Evolutionary conservation across 2,113 vertebrate species (phyloP).

Genomic region (Chrysemys picta): DNA sequence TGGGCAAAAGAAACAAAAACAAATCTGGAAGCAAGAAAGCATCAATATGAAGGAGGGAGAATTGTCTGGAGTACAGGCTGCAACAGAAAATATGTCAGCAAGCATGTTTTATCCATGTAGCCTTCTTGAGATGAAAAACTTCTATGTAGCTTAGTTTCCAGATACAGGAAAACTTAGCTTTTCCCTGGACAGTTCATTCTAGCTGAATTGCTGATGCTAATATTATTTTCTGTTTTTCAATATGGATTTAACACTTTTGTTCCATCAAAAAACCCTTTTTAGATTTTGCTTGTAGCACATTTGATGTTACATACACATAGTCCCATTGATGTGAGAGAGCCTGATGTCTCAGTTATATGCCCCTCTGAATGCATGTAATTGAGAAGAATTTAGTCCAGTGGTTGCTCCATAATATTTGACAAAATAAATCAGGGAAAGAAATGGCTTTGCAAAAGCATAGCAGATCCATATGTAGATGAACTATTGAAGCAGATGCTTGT

Average conservation of each 20-base stretch:
- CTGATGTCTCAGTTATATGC: not conserved
- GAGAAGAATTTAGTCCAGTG: not conserved
- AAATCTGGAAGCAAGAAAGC: not conserved
- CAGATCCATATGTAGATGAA: not conserved
- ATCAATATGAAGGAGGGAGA: not conserved
- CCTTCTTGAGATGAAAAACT: not conserved
- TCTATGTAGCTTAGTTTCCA: not conserved
- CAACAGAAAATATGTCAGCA: not conserved
- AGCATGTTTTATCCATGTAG: accelerated
- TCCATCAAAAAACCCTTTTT: too few relatives aligned
- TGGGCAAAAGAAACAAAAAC: not conserved
- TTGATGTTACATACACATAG: not conserved
- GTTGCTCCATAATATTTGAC: not conserved
- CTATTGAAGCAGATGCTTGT: not conserved
- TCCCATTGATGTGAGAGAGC: not conserved
- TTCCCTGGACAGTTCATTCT: not conserved
- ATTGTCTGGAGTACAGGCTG: not conserved
- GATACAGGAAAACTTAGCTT: not conserved
- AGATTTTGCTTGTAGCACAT: not conserved
- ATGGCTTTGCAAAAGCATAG: not conserved
- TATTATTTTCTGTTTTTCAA: not conserved
- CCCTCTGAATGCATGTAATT: not conserved
- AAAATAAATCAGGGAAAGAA: not conserved
- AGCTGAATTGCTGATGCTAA: not conserved
- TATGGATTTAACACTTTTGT: not conserved